phyloP scores from a whole-genome alignment of 2,888 invertebrate genomes.

The Chalcis sispes region DNA sequence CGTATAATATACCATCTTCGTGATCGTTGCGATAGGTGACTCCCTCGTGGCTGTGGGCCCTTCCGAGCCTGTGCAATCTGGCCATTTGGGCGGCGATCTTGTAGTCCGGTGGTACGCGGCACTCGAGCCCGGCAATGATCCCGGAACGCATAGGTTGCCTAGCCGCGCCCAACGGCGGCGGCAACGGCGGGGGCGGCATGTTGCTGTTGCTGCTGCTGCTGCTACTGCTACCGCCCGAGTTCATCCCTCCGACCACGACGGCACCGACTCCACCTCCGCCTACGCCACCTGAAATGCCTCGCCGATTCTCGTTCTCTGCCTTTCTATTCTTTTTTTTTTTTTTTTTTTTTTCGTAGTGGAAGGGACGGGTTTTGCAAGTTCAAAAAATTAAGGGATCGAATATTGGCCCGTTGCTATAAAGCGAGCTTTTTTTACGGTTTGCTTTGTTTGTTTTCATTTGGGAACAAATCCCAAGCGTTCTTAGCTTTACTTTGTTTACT shows the following conservation, averaged over 20 bases:
- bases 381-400: too few relatives aligned
- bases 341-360: neutral
- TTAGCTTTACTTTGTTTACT: too few relatives aligned
- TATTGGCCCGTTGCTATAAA: too few relatives aligned
- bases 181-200: constrained; percentile 67
- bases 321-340: neutral
- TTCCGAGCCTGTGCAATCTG: constrained; percentile 86
- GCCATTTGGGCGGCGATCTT: constrained; percentile 92
- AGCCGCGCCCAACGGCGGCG: constrained; percentile 65
- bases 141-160: constrained; percentile 56
- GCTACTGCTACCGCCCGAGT: constrained; percentile 72
- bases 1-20: constrained; percentile 77
- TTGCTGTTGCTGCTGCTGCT: constrained; percentile 66
- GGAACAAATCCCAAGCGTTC: too few relatives aligned
- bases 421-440: too few relatives aligned
- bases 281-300: neutral
- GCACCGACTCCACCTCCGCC: too few relatives aligned
- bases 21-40: constrained; percentile 87
- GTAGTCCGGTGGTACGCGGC: constrained; percentile 83
- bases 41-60: constrained; percentile 92
- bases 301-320: neutral
- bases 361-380: too few relatives aligned
- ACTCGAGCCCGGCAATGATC: constrained; percentile 37
- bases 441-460: too few relatives aligned
- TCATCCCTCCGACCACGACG: too few relatives aligned